Conservation (phyloP, 2,888 invertebrate genomes). For the Rapana venosa region DNA sequence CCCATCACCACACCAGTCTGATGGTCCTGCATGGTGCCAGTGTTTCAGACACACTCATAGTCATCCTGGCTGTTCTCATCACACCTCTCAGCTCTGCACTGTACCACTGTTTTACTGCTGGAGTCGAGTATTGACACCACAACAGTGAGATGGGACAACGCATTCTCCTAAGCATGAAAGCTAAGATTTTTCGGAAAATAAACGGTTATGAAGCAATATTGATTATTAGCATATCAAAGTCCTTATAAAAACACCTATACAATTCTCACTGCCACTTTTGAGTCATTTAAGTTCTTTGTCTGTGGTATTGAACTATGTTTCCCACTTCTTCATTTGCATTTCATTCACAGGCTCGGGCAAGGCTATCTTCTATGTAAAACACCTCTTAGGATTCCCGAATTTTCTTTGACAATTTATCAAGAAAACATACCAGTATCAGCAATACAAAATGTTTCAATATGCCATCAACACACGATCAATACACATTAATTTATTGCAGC, state of each 20-base stretch:
- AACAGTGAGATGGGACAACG: background rate
- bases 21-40: background rate
- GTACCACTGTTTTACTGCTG: background rate
- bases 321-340: background rate
- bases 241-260: background rate
- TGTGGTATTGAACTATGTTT: too few species aligned
- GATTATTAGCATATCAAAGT: too few species aligned
- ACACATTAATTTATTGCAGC: too few species aligned
- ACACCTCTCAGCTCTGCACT: background rate
- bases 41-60: background rate
- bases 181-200: background rate
- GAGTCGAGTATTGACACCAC: background rate
- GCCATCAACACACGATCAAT: too few species aligned
- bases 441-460: too few species aligned
- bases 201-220: background rate
- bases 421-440: too few species aligned
- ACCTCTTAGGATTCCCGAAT: background rate
- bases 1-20: background rate
- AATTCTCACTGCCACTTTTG: background rate
- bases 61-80: background rate
- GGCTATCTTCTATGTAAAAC: too few species aligned
- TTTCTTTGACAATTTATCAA: too few species aligned
- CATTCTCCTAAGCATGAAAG: background rate
- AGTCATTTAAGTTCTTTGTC: too few species aligned
- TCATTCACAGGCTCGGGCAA: too few species aligned